phyloP scores from a whole-genome alignment of 2,113 vertebrate species.

The Oreochromis spilurus region DNA sequence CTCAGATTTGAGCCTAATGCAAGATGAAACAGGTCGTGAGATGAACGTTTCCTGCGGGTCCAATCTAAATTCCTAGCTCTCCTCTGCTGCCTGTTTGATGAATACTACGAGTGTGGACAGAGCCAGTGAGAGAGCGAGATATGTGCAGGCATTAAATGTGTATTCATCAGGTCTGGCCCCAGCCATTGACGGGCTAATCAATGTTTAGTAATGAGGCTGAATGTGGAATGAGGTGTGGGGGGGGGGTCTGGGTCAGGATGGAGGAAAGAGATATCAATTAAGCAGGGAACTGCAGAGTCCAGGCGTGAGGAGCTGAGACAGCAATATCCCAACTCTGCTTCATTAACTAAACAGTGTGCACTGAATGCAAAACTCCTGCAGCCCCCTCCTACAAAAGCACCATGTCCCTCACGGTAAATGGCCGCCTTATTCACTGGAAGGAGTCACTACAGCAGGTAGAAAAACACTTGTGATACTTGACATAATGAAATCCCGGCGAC shows the following conservation, averaged over 20 bases:
- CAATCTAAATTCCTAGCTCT: not conserved
- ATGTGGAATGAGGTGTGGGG: slow-evolving; percentile 72
- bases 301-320: slow-evolving; percentile 66
- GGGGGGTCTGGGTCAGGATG: slow-evolving; percentile 48
- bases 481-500: slow-evolving; percentile 14
- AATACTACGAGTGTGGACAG: not conserved
- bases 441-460: slow-evolving; percentile 9
- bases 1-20: not conserved
- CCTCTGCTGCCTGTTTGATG: not conserved
- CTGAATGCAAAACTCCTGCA: slow-evolving; percentile 61
- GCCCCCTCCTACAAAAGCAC: not conserved
- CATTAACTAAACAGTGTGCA: slow-evolving; percentile 68
- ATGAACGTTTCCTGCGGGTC: not conserved
- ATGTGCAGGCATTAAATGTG: slow-evolving; percentile 52
- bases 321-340: slow-evolving; percentile 74
- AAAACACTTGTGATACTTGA: not conserved
- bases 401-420: not conserved
- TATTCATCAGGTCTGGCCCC: slow-evolving; percentile 70
- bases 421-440: not conserved
- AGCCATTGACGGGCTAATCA: slow-evolving; percentile 71
- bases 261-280: slow-evolving; percentile 78
- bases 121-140: not conserved
- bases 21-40: not conserved
- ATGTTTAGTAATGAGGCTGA: slow-evolving; percentile 76
- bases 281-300: slow-evolving; percentile 66